Base-by-base conservation (phyloP, 2,888 invertebrate genomes). In the Nemapogon koenigi region DNA sequence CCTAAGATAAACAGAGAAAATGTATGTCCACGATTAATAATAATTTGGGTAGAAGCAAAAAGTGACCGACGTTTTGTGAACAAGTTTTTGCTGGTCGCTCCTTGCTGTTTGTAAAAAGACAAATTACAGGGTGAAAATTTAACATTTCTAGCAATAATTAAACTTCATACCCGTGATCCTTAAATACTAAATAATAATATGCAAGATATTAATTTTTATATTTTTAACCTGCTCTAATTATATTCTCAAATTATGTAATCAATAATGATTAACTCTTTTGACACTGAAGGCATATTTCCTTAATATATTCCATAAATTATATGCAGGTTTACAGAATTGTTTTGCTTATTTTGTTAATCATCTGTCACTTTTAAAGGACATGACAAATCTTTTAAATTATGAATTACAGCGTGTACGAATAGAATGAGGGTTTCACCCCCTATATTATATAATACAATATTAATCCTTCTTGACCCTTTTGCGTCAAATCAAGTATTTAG, bases 11-110 rank as follows among this genome's bases (percentile, higher is more conserved):
- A 67, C 70, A 66, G 56, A 51, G 54, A 54, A 50, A 59, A 71
- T 70, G 60, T 71, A 70, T 71, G 68, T 57, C 55, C 48, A 47
- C 64, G 52, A 75, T 75, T 76, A 67, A 71, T 76, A 69, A 73
- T 75, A 68, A 73, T 72, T 73, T 71, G 51, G 47, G 59, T 59
- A 50, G 11, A 41, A 40, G 53, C 70, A 70, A 75, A 75, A 76
- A 71, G 49, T 51, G 48, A 45, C 45, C 46, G 46, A 40, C 30
- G 39, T 33, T 33, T 33, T 33, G 42, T 39, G 45, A 36, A 33
- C 26, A 18, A 18, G 29, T 39, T 40, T 43, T 43, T 43, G 41
- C 36, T 39, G 22, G 39, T 8, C 35, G 25, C 19, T 35, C 22
- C 13, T 25, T 18, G 29, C n/a, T 13, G 25, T 42, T 44, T 46